These are phyloP conservation scores for Cantharis rustica DNA, from an alignment of 2,888 invertebrate species.

Conservation along the genomic window DNA sequence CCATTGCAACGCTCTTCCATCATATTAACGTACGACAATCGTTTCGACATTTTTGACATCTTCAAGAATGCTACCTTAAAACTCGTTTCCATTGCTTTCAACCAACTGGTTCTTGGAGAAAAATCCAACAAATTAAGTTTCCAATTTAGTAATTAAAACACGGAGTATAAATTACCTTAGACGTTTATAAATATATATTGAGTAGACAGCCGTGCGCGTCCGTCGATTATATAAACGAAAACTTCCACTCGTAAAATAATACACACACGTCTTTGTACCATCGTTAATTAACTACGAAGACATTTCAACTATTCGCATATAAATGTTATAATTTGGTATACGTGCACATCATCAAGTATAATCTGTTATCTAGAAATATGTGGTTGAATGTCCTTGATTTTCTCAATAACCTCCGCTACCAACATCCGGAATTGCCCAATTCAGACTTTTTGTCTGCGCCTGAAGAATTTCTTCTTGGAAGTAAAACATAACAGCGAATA, in stretches of 20 bases:
- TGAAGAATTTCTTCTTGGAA: conserved; percentile 2
- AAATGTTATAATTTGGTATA: neutral
- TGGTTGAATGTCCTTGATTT: conserved; percentile 3
- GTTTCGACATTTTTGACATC: neutral
- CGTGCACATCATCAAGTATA: conserved; percentile 3
- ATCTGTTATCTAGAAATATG: conserved; percentile 4
- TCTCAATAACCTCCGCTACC: neutral
- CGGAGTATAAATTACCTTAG: neutral
- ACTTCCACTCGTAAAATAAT: neutral
- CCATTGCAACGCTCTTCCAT: neutral
- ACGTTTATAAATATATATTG: conserved; percentile 17
- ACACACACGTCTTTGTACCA: neutral
- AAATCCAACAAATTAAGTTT: neutral
- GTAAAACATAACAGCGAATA: neutral
- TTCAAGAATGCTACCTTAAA: neutral
- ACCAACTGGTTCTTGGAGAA: neutral
- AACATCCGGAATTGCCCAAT: conserved; percentile 2
- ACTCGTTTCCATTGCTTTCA: neutral
- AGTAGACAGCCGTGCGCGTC: neutral
- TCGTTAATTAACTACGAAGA: neutral
- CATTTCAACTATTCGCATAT: neutral
- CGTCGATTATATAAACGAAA: neutral
- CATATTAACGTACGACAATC: neutral
- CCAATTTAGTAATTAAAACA: neutral
- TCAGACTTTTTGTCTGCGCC: conserved; percentile 3